Evolutionary conservation across 2,888 invertebrate species (phyloP).

Genomic region (Cantharis rustica): DNA sequence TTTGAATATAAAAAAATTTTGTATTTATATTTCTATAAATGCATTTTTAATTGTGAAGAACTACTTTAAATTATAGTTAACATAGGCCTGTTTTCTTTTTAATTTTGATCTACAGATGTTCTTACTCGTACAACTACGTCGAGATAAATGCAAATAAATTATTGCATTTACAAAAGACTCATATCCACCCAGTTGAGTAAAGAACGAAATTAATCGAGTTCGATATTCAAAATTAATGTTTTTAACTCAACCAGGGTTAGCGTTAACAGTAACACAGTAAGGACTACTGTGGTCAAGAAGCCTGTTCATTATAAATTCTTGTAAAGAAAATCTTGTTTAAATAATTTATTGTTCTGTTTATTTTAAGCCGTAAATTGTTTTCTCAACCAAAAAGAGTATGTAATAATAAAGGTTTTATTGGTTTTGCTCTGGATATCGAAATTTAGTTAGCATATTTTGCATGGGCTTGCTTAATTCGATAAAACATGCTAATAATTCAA

Average conservation of each 20-base stretch:
- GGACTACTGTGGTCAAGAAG: background rate
- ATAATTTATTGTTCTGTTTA: background rate
- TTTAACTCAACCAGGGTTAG: background rate
- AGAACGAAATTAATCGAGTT: background rate
- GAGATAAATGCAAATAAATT: no score
- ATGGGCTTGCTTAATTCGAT: background rate
- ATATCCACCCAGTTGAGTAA: no score
- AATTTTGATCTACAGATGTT: no score
- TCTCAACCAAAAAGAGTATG: background rate
- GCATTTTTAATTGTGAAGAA: no score
- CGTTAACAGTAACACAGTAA: background rate
- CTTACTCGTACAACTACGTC: no score
- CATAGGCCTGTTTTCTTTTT: no score
- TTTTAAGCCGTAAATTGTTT: background rate
- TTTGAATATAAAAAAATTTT: no score
- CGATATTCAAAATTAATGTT: background rate
- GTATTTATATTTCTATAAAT: no score
- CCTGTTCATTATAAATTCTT: background rate
- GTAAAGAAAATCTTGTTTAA: background rate
- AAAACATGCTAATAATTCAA: background rate
- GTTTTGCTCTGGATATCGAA: background rate
- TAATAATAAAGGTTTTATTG: background rate
- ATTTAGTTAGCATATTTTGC: background rate
- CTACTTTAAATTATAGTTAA: no score
- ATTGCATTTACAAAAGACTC: no score